Base-by-base conservation (phyloP, 2,888 invertebrate species). In the Drosophila neotestacea region DNA sequence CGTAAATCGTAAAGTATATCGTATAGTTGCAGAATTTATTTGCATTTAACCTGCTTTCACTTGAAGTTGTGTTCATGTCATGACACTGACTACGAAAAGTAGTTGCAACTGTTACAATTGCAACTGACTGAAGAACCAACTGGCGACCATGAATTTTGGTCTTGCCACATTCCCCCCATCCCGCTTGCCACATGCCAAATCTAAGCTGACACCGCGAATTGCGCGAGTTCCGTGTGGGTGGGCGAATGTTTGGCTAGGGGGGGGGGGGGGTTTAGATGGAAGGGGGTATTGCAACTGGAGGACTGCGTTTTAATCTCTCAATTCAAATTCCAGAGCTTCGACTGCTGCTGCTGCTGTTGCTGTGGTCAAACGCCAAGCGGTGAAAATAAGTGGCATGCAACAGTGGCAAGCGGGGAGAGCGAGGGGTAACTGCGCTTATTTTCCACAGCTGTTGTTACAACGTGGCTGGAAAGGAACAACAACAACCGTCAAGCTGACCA, bases 21-120 rank as follows among this genome's bases (percentile, higher is more conserved):
- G 36, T 55, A 36, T 38, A 51, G 47, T 59, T 44, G 62, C 62
- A 85, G 71, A 78, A 86, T 84, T 88, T 88, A 91, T 90, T 90
- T 89, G 87, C 90, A 91, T 90, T 90, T 90, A 90, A 91, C 90
- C 90, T 91, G 90, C 90, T 91, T 90, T 90, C 91, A 90, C 90
- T 83, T 84, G 87, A 67, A 64, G 68, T 66, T 79, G 76, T 66
- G 67, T 39, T 79, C 81, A 62, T 70, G 72, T 81, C 85, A 79
- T 79, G 88, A 81, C 82, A 77, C 68, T 39, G 65, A 42, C 59
- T 52, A 58, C 72, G 63, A 73, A 63, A 66, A 73, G 81, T 67
- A 59, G 59, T 64, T 59, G 73, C 73, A 67, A 70, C 76, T 67
- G 73, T 73, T 73, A 73, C 75, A 70, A 64, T 59, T 59, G 66